Evolutionary conservation across 2,888 invertebrate species (phyloP).

Genomic region (Amblyteles armatorius): DNA sequence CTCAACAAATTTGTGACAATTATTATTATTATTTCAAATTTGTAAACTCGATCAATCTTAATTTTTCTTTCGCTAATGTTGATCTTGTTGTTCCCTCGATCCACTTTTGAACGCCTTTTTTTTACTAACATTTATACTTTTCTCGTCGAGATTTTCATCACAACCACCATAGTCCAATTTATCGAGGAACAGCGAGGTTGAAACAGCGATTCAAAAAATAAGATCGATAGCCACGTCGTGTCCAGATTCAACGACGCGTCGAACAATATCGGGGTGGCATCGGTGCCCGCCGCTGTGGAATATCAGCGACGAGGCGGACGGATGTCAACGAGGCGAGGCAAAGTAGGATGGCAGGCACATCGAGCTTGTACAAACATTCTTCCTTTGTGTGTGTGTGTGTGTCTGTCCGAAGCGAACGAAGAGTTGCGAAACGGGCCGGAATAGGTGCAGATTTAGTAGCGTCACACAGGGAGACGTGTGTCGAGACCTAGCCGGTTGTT

Average conservation of each 20-base stretch:
- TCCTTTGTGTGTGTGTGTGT: background rate
- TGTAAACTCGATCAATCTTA: background rate
- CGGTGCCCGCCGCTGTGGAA: slow-evolving; percentile 37
- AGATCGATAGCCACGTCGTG: slow-evolving; percentile 4
- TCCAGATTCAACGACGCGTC: slow-evolving; percentile 12
- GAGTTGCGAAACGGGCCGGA: slow-evolving; percentile 20
- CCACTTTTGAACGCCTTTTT: background rate
- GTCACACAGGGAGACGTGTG: slow-evolving; percentile 6
- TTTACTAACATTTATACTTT: background rate
- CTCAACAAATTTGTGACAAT: background rate
- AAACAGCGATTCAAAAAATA: background rate
- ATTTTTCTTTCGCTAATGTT: background rate
- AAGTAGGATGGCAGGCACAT: slow-evolving; percentile 5
- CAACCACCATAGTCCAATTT: background rate
- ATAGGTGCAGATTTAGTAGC: slow-evolving; percentile 42
- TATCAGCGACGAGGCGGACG: slow-evolving; percentile 36
- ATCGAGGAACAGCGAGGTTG: background rate
- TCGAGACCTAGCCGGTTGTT: background rate
- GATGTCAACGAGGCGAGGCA: slow-evolving; percentile 48
- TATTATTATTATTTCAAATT: background rate
- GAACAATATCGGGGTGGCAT: slow-evolving; percentile 36
- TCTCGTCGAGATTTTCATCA: background rate
- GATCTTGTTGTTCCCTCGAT: background rate
- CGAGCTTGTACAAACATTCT: slow-evolving; percentile 49
- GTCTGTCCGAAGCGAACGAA: slow-evolving; percentile 26